phyloP scores from a whole-genome alignment of 2,888 invertebrate genomes.

The Cephus pygmeus region DNA sequence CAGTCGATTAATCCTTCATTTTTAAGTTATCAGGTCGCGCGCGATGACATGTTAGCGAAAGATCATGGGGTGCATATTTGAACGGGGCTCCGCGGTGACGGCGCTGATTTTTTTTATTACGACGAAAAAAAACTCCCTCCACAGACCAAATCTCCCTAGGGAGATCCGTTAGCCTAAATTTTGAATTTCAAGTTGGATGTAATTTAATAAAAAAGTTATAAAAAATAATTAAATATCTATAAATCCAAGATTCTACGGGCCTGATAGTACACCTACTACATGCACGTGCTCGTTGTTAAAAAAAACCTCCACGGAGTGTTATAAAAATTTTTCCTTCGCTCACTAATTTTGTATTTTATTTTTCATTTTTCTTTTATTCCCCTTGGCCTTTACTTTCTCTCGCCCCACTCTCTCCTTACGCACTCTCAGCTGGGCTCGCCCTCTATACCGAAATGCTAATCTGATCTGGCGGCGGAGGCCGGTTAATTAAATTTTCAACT shows the following conservation, averaged over 20 bases:
- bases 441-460: constrained; percentile 4
- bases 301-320: not conserved
- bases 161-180: not conserved
- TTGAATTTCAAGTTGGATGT: not conserved
- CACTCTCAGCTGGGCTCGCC: not conserved
- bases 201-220: not conserved
- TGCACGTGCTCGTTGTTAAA: not conserved
- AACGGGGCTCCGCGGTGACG: constrained; percentile 25
- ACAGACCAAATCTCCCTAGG: constrained; percentile 8
- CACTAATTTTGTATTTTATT: not conserved
- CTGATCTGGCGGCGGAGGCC: constrained; percentile 1
- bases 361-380: not conserved
- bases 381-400: not conserved
- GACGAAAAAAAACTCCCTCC: constrained; percentile 28
- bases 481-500: constrained; percentile 13
- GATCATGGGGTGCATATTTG: constrained; percentile 46
- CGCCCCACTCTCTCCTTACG: not conserved
- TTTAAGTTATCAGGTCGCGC: constrained; percentile 50
- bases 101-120: constrained; percentile 43
- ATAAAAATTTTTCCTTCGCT: not conserved
- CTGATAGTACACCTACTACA: not conserved
- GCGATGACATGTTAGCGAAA: constrained; percentile 42
- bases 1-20: constrained; percentile 54
- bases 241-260: not conserved
- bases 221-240: not conserved